These are phyloP conservation scores for Spondyliosoma cantharus DNA, from an alignment of 2,797 vertebrate genomes.

Conservation along the genomic window DNA sequence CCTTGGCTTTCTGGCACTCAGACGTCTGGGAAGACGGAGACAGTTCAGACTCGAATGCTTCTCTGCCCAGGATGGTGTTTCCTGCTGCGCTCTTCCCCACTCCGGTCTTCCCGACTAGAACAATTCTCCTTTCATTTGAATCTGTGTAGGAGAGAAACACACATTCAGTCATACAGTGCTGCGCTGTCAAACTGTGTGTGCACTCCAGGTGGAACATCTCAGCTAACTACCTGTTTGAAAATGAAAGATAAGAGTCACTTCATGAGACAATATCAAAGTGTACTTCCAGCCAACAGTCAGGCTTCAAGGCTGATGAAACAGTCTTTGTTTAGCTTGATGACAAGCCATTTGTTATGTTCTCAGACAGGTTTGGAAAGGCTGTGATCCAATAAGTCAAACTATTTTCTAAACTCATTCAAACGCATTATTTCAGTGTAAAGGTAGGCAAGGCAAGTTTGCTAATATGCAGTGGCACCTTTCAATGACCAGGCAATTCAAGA, in stretches of 20 bases:
- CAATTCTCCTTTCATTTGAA: slow-evolving; percentile 53
- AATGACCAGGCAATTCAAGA: background rate
- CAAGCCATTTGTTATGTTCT: background rate
- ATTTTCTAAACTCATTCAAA: too few relatives aligned
- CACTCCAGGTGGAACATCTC: background rate
- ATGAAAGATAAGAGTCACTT: background rate
- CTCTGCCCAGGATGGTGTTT: slow-evolving; percentile 62
- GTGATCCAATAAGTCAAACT: background rate
- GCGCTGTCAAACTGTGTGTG: slow-evolving; percentile 2
- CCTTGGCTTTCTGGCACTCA: slow-evolving; percentile 39
- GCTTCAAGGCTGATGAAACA: background rate
- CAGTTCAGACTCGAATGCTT: slow-evolving; percentile 55
- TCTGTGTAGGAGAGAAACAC: slow-evolving; percentile 55
- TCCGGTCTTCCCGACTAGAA: slow-evolving; percentile 71
- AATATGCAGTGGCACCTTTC: background rate
- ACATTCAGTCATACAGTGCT: slow-evolving; percentile 36
- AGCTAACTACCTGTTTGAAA: background rate
- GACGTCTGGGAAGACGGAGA: slow-evolving; percentile 45
- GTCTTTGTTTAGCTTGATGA: background rate
- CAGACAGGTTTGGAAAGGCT: background rate
- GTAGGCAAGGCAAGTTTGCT: background rate
- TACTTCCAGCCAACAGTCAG: background rate
- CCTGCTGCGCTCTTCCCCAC: slow-evolving; percentile 70
- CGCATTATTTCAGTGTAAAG: background rate
- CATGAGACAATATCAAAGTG: background rate